Conservation (phyloP, 2,113 vertebrate genomes). For the Lepisosteus osseus region DNA sequence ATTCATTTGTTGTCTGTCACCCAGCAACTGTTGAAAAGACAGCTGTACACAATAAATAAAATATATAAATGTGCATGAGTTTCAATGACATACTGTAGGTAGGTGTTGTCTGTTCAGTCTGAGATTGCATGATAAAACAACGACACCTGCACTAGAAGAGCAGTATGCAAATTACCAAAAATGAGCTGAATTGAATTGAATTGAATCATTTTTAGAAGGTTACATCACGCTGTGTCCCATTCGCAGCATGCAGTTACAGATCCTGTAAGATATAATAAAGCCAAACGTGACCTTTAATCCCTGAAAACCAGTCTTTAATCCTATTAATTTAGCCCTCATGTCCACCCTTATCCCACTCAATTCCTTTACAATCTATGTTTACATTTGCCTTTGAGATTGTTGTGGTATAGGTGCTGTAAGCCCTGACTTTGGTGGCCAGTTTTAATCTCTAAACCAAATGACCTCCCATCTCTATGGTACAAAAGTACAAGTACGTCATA, state of each 20-base stretch:
- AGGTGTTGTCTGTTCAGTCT: too few relatives aligned
- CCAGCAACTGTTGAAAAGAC: too few relatives aligned
- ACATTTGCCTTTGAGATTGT: constrained; percentile 26
- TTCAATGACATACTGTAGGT: too few relatives aligned
- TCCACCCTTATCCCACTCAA: constrained; percentile 26
- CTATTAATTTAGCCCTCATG: constrained; percentile 64
- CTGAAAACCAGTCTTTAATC: constrained; percentile 53
- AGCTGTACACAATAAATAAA: too few relatives aligned
- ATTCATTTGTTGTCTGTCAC: too few relatives aligned
- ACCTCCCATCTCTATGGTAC: constrained; percentile 15
- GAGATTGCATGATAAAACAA: too few relatives aligned
- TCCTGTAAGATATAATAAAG: constrained; percentile 60
- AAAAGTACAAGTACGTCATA: neutral
- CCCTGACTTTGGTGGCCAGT: constrained; percentile 43
- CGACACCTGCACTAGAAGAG: too few relatives aligned
- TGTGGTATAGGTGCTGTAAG: constrained; percentile 36
- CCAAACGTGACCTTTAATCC: constrained; percentile 50
- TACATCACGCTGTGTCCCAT: constrained; percentile 21
- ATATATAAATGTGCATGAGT: too few relatives aligned
- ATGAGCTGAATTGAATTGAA: too few relatives aligned
- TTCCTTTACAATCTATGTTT: constrained; percentile 28
- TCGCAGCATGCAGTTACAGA: constrained; percentile 37
- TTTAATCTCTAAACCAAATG: constrained; percentile 44
- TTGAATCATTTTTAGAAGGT: too few relatives aligned
- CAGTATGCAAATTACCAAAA: too few relatives aligned